These are phyloP conservation scores for Stenodera caucasica DNA, from an alignment of 2,888 invertebrate species.

Conservation along the genomic window DNA sequence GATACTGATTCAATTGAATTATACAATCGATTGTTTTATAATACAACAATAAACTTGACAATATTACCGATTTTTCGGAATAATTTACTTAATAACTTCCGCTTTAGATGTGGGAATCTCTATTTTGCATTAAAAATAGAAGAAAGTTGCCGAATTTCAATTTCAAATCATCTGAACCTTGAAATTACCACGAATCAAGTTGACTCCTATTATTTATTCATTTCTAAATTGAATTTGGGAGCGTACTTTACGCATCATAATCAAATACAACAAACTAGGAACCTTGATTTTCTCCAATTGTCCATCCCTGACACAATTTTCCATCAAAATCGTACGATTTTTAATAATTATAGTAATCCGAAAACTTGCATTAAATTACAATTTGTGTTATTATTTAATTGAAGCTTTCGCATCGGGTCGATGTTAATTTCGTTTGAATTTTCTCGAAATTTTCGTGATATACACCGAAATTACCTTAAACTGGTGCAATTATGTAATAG, in stretches of 20 bases:
- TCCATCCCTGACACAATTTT: slow-evolving; percentile 3
- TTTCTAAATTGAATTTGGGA: background rate
- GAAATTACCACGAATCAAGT: too few species aligned
- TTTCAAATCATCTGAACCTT: too few species aligned
- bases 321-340: background rate
- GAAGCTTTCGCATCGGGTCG: background rate
- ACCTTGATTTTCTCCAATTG: slow-evolving; percentile 1
- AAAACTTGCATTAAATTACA: too few species aligned
- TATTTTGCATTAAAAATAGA: too few species aligned
- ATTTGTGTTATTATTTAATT: background rate
- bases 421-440: background rate
- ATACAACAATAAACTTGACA: too few species aligned
- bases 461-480: background rate
- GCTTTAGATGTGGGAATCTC: too few species aligned
- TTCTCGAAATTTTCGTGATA: background rate
- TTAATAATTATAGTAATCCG: background rate
- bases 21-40: background rate
- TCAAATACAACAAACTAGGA: background rate
- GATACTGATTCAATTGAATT: background rate
- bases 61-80: too few species aligned
- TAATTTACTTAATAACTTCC: background rate
- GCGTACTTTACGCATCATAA: background rate
- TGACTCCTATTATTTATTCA: too few species aligned
- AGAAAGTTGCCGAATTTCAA: too few species aligned
- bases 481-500: slow-evolving; percentile 4